phyloP scores from a whole-genome alignment of 35 echinoderm and acorn worm genomes.

The Ophiothrix spiculata region DNA sequence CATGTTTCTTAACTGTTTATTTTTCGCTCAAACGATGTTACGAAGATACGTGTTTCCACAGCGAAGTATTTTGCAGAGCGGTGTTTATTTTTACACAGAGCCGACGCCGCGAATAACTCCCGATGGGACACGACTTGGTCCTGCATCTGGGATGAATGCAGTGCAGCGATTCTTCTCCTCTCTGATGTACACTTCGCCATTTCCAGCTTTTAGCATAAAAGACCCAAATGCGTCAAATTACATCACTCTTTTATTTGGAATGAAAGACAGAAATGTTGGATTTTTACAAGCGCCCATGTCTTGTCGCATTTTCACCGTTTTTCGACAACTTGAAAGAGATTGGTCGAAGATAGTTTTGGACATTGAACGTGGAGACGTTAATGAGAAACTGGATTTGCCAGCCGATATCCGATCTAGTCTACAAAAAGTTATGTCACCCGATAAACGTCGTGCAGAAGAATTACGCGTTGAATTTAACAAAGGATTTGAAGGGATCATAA shows the following conservation, averaged over 20 bases:
- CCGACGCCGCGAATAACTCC: neutral
- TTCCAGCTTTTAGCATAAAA: slow-evolving; percentile 5
- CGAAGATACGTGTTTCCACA: neutral
- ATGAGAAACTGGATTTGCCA: neutral
- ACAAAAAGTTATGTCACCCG: neutral
- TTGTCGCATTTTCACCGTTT: slow-evolving; percentile 2
- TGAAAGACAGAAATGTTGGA: slow-evolving; percentile 38
- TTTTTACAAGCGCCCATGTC: neutral
- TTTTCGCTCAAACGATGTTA: neutral
- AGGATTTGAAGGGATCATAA: slow-evolving; percentile 45
- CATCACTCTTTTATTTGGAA: slow-evolving; percentile 40
- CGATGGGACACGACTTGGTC: neutral
- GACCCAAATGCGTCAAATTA: slow-evolving; percentile 28
- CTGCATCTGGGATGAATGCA: neutral
- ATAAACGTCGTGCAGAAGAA: slow-evolving; percentile 38
- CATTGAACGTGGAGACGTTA: slow-evolving; percentile 20
- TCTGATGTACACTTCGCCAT: neutral
- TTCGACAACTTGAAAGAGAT: slow-evolving; percentile 33
- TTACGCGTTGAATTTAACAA: slow-evolving; percentile 44
- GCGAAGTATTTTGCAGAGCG: slow-evolving; percentile 17
- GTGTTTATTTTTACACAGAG: neutral
- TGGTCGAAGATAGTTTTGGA: slow-evolving; percentile 33
- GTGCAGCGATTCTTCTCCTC: neutral
- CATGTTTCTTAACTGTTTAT: neutral
- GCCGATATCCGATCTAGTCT: neutral